Percentiles rank a stretch among this genome's conserved stretches.
These are phyloP conservation scores for Amblyopsis rosae DNA, from an alignment of 2,113 vertebrate genomes.

Conservation along the genomic window DNA sequence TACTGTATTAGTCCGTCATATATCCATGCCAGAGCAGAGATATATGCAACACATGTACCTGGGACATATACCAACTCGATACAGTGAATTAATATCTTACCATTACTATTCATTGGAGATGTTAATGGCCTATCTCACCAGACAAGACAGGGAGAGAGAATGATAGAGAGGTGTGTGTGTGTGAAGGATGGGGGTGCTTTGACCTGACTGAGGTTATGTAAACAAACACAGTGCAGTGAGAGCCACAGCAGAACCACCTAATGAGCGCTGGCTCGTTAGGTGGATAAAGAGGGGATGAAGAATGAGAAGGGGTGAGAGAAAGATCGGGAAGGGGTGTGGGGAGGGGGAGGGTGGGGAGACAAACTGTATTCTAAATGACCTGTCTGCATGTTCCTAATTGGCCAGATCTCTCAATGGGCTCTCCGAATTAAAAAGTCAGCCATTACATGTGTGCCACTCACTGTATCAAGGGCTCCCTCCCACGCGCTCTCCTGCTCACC, in stretches of 20 bases:
- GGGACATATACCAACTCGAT: too few relatives aligned
- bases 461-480: constrained; percentile 6
- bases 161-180: too few relatives aligned
- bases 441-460: constrained; percentile 36
- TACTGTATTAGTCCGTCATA: too few relatives aligned
- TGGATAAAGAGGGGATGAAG: constrained; percentile 23
- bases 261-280: constrained; percentile 49
- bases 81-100: too few relatives aligned
- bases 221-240: constrained; percentile 60
- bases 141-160: constrained; percentile 14
- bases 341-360: not conserved
- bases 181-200: constrained; percentile 27
- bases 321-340: not conserved
- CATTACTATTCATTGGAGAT: too few relatives aligned
- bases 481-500: not conserved
- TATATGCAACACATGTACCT: too few relatives aligned
- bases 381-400: constrained; percentile 61
- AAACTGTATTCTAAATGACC: constrained; percentile 44
- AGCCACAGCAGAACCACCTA: constrained; percentile 46
- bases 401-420: constrained; percentile 49
- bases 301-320: constrained; percentile 5
- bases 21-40: too few relatives aligned
- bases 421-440: constrained; percentile 54
- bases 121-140: not conserved
- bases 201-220: constrained; percentile 65